Evolutionary conservation across 2,888 invertebrate species (phyloP), one percentile per base, ranked within the genome.

Genomic region (Criorhina ranunculi): DNA sequence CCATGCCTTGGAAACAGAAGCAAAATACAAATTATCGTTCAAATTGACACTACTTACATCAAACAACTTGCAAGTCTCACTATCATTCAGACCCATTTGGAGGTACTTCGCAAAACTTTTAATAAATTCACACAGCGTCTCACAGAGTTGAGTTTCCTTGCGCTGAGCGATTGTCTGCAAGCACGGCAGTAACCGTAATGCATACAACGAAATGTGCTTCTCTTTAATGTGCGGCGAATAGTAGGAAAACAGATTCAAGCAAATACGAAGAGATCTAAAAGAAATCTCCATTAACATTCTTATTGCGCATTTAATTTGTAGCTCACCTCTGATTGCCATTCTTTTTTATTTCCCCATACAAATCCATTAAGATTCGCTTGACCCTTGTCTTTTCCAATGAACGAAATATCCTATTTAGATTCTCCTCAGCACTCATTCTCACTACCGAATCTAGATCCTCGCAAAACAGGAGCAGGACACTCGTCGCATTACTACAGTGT

Each of bases 281-380:
- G 7, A 37, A 44, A 57, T 17, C 8, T 35, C 5, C 6, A 57
- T 57, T 29, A 67, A 9, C 12, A 37, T 11, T 11, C 33, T 0
- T 12, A 72, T 17, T 62, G 24, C 72, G 66, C 44, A 51, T 5
- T 70, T 11, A 49, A 64, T 7, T 24, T 60, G 3, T 8, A 8
- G 11, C 51, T 9, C 17, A 73, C 92, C 91, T 88, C 67, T 92
- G 91, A 86, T 92, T 92, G 3, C 96, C 95, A 91, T 96, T 96
- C 89, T 95, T 95, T 90, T 96, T 96, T 51, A 97, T 95, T 92
- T 96, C 96, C 87, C 95, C 95, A 89, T 96, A 96, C 49, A 97
- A 92, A 91, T 96, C 96, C 89, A 96, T 94, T 89, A 96, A 95
- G 69, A 97, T 93, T 88, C 96, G 94, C 29, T 95, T 94, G 9